Percentiles rank a stretch among this genome's conserved stretches.
Evolutionary conservation across 2,888 invertebrate genomes (phyloP).

Genomic region (Oscheius onirici): DNA sequence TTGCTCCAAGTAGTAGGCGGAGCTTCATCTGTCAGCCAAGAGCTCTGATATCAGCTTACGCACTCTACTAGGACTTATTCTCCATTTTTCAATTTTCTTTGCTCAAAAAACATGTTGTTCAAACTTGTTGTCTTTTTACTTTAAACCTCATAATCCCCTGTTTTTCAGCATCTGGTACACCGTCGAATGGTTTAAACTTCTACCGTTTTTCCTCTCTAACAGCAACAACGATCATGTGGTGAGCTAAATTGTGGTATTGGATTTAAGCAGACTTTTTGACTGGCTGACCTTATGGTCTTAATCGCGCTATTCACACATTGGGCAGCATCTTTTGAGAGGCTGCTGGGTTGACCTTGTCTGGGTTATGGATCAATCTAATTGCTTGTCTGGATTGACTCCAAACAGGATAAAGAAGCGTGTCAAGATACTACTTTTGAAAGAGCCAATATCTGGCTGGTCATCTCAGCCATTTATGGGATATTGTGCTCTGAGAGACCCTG

Average conservation of each 20-base stretch:
- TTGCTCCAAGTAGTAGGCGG: too few species aligned
- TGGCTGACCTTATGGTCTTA: conserved; percentile 18
- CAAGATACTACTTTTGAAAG: too few species aligned
- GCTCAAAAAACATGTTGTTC: not conserved
- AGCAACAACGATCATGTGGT: not conserved
- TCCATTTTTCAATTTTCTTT: too few species aligned
- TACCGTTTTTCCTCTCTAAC: not conserved
- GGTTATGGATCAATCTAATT: conserved; percentile 21
- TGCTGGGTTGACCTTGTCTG: conserved; percentile 14
- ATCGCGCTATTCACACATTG: conserved; percentile 28
- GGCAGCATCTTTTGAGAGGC: conserved; percentile 13
- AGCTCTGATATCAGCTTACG: too few species aligned
- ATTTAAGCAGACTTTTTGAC: too few species aligned
- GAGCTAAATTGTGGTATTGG: not conserved
- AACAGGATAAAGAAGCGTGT: too few species aligned
- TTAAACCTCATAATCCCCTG: not conserved
- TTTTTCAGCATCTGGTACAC: not conserved
- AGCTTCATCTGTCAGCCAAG: too few species aligned
- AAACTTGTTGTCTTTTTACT: not conserved
- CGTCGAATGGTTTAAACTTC: conserved; percentile 22
- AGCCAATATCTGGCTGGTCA: too few species aligned
- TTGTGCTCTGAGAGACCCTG: conserved; percentile 21
- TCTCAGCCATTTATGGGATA: conserved; percentile 1
- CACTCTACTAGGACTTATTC: too few species aligned
- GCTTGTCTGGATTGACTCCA: conserved; percentile 18